phyloP scores from a whole-genome alignment of 2,797 vertebrate genomes.

The Neosalanx taihuensis region DNA sequence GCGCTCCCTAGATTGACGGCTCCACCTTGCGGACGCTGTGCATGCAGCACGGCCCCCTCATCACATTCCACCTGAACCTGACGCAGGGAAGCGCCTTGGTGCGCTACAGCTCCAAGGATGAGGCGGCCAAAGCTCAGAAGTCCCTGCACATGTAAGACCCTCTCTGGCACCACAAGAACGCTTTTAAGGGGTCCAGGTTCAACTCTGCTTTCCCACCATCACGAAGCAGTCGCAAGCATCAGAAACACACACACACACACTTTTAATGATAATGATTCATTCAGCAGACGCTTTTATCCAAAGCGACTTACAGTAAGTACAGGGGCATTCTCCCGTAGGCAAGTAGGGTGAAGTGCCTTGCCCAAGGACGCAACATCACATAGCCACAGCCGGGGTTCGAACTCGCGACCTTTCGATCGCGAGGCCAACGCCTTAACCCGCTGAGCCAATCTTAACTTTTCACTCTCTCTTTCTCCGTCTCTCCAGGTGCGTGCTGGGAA shows the following conservation, averaged over 20 bases:
- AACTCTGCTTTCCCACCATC: conserved; percentile 28
- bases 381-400: too few species aligned
- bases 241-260: not conserved
- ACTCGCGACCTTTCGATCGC: too few species aligned
- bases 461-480: not conserved
- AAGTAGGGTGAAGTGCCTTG: too few species aligned
- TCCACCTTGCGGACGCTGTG: conserved; percentile 66
- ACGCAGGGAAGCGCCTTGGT: conserved; percentile 98
- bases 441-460: not conserved
- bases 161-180: not conserved
- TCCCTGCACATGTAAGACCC: conserved; percentile 93
- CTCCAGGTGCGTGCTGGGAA: conserved; percentile 93
- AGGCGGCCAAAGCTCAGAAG: conserved; percentile 97
- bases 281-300: too few species aligned
- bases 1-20: not conserved
- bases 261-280: not conserved
- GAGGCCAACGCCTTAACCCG: too few species aligned
- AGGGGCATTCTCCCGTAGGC: too few species aligned
- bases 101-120: conserved; percentile 98
- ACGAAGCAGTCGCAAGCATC: too few species aligned
- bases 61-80: conserved; percentile 99
- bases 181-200: not conserved
- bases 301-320: too few species aligned
- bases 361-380: too few species aligned
- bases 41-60: conserved; percentile 94